These are phyloP conservation scores for Anniella stebbinsi DNA, from an alignment of 2,797 vertebrate species.

Conservation along the genomic window DNA sequence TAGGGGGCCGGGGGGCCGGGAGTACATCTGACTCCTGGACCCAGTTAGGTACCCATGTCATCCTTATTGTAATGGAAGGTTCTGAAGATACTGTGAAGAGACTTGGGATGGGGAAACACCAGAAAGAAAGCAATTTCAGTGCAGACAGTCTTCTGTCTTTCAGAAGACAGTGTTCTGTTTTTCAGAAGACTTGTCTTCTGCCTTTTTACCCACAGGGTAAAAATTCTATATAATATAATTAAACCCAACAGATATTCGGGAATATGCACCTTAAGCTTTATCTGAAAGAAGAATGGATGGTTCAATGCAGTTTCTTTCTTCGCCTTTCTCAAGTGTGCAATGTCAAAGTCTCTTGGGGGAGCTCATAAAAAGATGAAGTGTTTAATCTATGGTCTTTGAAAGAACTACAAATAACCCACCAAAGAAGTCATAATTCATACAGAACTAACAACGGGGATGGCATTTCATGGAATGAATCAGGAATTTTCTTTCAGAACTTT, in stretches of 20 bases:
- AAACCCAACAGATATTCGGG: conserved; percentile 8
- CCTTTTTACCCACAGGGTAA: fast-evolving
- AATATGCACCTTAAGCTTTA: conserved; percentile 40
- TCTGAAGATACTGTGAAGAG: no score
- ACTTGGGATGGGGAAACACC: no score
- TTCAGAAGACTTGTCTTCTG: no score
- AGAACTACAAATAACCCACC: conserved; percentile 52
- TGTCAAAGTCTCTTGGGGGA: conserved; percentile 53
- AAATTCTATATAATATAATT: not conserved
- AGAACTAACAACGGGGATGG: conserved; percentile 30
- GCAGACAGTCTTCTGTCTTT: no score
- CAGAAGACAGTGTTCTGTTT: no score
- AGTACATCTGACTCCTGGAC: no score
- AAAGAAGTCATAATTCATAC: conserved; percentile 38
- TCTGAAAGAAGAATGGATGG: conserved; percentile 49
- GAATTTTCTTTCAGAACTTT: not conserved
- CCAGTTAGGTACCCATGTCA: no score
- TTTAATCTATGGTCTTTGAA: conserved; percentile 51
- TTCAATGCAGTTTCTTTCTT: conserved; percentile 19
- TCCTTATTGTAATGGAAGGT: no score
- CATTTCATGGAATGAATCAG: conserved; percentile 30
- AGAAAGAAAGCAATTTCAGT: no score
- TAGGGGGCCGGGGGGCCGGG: no score
- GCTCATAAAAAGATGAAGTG: conserved; percentile 48
- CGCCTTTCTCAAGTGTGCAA: not conserved